Conservation (phyloP, 2,888 invertebrate genomes). For the Xestia sexstrigata region DNA sequence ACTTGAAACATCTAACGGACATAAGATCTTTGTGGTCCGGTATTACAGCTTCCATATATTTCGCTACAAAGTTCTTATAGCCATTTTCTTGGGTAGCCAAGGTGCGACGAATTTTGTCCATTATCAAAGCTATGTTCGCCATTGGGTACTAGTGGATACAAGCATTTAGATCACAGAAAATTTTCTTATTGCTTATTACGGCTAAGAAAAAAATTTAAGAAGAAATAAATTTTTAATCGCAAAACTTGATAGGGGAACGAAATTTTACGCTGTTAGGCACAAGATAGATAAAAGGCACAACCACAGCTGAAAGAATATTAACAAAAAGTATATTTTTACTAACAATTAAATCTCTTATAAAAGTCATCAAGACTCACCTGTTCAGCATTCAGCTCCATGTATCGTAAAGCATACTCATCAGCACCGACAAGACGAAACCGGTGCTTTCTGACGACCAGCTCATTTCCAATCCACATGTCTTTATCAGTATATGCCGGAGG, state of each 20-base stretch:
- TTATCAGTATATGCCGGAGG: constrained; percentile 94
- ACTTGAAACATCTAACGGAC: constrained; percentile 87
- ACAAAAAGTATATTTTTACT: background rate
- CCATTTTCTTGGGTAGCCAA: constrained; percentile 91
- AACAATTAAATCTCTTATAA: too few species aligned
- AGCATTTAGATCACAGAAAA: constrained; percentile 8
- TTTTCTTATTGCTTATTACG: background rate
- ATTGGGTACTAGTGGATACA: constrained; percentile 92
- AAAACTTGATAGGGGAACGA: background rate
- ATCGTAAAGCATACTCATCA: constrained; percentile 96
- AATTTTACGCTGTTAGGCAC: background rate
- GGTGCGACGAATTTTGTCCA: constrained; percentile 93
- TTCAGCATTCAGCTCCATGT: constrained; percentile 95
- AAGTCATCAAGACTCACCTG: constrained; percentile 89
- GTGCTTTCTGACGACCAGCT: constrained; percentile 94
- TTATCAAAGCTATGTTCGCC: constrained; percentile 93
- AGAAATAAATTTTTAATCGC: background rate
- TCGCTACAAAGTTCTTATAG: constrained; percentile 94
- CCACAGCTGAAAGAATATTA: background rate
- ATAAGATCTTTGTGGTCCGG: constrained; percentile 84
- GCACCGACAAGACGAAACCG: constrained; percentile 95
- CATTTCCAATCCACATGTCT: constrained; percentile 96
- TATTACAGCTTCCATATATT: constrained; percentile 90
- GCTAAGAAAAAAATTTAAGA: background rate
- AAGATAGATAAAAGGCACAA: background rate